phyloP scores from a whole-genome alignment of 2,113 vertebrate genomes.

The Calypte anna region DNA sequence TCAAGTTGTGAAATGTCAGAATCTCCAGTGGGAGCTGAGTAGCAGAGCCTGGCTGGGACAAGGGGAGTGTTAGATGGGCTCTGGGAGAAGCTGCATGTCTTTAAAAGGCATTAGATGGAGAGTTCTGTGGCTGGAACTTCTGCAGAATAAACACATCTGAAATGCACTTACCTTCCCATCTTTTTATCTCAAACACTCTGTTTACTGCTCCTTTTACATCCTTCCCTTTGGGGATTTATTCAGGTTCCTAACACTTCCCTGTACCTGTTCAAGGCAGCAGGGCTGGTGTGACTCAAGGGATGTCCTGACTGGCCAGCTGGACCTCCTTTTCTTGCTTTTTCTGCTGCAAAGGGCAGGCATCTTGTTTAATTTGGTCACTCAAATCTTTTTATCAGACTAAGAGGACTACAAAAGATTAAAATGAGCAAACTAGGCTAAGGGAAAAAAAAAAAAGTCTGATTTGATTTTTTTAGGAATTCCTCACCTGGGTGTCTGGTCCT shows the following conservation, averaged over 20 bases:
- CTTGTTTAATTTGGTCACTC: neutral
- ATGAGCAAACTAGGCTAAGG: neutral
- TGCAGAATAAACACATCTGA: neutral
- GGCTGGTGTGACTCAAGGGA: neutral
- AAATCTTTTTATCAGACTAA: neutral
- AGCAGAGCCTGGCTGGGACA: neutral
- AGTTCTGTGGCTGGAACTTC: fast-evolving
- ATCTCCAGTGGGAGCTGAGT: neutral
- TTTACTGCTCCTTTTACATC: neutral
- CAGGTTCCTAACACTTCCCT: neutral
- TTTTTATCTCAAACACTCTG: neutral
- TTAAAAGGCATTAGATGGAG: fast-evolving
- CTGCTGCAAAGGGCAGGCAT: neutral
- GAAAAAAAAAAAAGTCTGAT: neutral
- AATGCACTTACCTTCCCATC: neutral
- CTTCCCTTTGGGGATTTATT: neutral
- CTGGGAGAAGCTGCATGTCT: fast-evolving
- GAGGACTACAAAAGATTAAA: neutral
- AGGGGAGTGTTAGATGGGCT: neutral
- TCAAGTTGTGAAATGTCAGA: fast-evolving
- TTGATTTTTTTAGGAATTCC: neutral
- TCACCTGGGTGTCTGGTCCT: neutral
- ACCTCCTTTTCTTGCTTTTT: neutral
- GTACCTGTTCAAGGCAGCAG: neutral
- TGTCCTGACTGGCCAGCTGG: neutral